These are phyloP conservation scores for Tetragnatha montana DNA, from an alignment of 2,888 invertebrate species.

Conservation along the genomic window DNA sequence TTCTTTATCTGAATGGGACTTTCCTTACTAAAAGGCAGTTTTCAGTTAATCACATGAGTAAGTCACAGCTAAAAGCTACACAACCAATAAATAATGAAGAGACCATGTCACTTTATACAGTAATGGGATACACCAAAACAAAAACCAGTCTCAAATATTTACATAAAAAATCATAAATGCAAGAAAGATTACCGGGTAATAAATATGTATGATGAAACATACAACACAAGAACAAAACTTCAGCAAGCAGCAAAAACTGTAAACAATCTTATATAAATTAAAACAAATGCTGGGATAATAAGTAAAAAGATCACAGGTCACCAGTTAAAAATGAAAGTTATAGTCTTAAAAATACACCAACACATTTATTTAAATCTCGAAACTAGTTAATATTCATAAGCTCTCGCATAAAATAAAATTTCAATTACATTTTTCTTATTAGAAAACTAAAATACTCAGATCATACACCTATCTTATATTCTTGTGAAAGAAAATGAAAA, in stretches of 20 bases:
- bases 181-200: constrained; percentile 27
- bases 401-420: constrained; percentile 15
- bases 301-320: constrained; percentile 61
- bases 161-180: constrained; percentile 46
- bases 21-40: constrained; percentile 1
- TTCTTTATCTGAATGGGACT: not conserved
- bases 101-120: not conserved
- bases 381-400: constrained; percentile 42
- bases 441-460: not conserved
- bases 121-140: constrained; percentile 4
- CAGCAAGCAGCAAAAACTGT: constrained; percentile 15
- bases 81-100: not conserved
- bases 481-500: too few species aligned
- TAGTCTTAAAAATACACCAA: constrained; percentile 19
- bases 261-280: constrained; percentile 44
- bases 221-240: constrained; percentile 9
- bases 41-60: not conserved
- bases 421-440: not conserved
- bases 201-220: constrained; percentile 24
- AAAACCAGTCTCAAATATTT: constrained; percentile 7
- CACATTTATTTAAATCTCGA: constrained; percentile 25
- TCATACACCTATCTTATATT: not conserved
- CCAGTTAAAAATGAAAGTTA: constrained; percentile 32
- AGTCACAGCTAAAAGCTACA: not conserved
- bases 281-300: constrained; percentile 49